A percentile compares a stretch with the other conserved stretches of the same genome.
phyloP scores from a whole-genome alignment of 2,888 invertebrate species.

The Noctua fimbriata region DNA sequence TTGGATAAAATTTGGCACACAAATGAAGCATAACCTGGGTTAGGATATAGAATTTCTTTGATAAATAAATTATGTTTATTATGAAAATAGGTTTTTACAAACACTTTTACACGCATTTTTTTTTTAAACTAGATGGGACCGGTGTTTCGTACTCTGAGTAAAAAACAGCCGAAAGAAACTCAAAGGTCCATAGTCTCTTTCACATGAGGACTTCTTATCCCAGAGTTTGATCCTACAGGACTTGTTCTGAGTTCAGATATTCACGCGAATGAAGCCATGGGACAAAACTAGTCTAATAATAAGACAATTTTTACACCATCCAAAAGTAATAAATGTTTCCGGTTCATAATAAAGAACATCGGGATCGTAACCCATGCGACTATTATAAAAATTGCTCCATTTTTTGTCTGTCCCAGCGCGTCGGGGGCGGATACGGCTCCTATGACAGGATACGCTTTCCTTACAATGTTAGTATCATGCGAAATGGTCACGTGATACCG shows the following conservation, averaged over 20 bases:
- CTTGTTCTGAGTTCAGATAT: not conserved
- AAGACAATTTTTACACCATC: conserved; percentile 78
- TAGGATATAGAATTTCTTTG: not conserved
- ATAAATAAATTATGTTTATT: too few relatives aligned
- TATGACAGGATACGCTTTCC: conserved; percentile 89
- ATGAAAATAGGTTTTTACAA: too few relatives aligned
- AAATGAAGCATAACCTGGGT: too few relatives aligned
- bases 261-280: not conserved
- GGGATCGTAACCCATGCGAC: conserved; percentile 80
- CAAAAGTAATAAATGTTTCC: conserved; percentile 88
- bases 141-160: too few relatives aligned
- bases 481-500: conserved; percentile 83
- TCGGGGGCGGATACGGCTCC: conserved; percentile 88
- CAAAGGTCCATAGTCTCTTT: too few relatives aligned
- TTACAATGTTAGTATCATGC: conserved; percentile 83
- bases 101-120: too few relatives aligned
- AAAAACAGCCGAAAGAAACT: too few relatives aligned
- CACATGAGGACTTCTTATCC: too few relatives aligned
- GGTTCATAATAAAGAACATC: conserved; percentile 86
- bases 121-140: too few relatives aligned
- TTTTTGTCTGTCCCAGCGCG: conserved; percentile 87
- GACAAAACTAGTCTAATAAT: conserved; percentile 44
- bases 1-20: not conserved
- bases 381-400: conserved; percentile 89
- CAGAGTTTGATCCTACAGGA: not conserved